Conservation (phyloP, 2,888 invertebrate genomes). For the Cyaniris semiargus region DNA sequence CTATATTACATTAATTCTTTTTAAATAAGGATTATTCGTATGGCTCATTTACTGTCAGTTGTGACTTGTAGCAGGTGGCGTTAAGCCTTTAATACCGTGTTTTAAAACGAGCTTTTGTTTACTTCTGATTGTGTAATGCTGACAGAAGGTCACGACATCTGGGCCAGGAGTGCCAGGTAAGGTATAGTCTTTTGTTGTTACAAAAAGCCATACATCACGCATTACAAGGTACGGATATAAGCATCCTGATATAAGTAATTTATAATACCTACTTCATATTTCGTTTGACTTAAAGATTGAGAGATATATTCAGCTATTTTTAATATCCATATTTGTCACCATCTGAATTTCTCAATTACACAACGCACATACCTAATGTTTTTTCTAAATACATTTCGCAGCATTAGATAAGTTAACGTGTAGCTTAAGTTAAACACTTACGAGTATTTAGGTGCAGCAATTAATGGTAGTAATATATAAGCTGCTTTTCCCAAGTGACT, state of each 20-base stretch:
- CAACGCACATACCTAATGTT: not conserved
- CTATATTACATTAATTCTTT: too few relatives aligned
- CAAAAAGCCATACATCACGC: not conserved
- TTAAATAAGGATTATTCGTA: too few relatives aligned
- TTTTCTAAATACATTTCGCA: not conserved
- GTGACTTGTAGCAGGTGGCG: not conserved
- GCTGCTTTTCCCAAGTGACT: not conserved
- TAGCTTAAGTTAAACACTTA: too few relatives aligned
- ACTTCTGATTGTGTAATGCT: not conserved
- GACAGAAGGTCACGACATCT: not conserved
- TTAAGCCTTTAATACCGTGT: not conserved
- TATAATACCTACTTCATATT: too few relatives aligned
- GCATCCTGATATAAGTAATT: not conserved
- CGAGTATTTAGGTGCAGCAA: not conserved
- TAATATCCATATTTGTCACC: not conserved
- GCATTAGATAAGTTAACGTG: constrained; percentile 8
- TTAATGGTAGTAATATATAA: not conserved
- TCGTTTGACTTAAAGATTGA: not conserved
- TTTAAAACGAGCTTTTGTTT: not conserved
- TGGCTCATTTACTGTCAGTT: not conserved
- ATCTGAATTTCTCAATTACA: not conserved
- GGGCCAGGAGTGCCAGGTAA: not conserved
- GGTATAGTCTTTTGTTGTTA: not conserved
- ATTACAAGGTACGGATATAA: not conserved
- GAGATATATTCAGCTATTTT: not conserved